Conservation (phyloP, 2,888 invertebrate species). For the Melangyna quadrimaculata region DNA sequence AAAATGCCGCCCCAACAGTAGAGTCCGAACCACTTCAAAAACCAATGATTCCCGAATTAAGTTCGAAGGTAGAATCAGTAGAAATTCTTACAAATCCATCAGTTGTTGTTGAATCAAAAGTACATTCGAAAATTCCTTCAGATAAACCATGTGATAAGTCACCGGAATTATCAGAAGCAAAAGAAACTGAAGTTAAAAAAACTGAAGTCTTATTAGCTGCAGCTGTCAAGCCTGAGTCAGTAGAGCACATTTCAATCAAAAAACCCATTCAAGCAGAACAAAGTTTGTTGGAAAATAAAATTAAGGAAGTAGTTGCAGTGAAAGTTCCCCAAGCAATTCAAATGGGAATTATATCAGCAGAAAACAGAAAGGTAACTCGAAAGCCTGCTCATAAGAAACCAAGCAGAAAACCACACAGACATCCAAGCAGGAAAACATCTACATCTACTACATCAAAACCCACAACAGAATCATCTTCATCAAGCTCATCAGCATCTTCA, state of each 20-base stretch:
- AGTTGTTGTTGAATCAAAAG: not conserved
- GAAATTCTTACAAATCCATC: not conserved
- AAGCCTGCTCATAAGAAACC: no score
- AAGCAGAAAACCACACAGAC: not conserved
- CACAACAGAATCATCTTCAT: not conserved
- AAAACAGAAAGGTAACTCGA: no score
- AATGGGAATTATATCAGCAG: not conserved
- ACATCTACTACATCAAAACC: no score
- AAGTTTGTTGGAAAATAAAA: not conserved
- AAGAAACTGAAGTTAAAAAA: not conserved
- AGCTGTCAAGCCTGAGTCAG: not conserved
- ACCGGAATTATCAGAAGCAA: not conserved
- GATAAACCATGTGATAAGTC: not conserved
- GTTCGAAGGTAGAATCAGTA: not conserved
- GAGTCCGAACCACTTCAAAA: not conserved
- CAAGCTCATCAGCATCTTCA: no score
- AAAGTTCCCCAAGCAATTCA: not conserved
- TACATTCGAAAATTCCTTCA: not conserved
- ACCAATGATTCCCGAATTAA: not conserved
- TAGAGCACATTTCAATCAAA: not conserved
- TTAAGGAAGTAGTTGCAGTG: not conserved
- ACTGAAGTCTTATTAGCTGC: not conserved
- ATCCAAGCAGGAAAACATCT: conserved; percentile 4
- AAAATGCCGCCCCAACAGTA: not conserved
- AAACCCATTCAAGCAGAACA: not conserved